A percentile compares a stretch with the other conserved stretches of the same genome.
phyloP scores from a whole-genome alignment of 2,113 vertebrate species.

The Promerops cafer region DNA sequence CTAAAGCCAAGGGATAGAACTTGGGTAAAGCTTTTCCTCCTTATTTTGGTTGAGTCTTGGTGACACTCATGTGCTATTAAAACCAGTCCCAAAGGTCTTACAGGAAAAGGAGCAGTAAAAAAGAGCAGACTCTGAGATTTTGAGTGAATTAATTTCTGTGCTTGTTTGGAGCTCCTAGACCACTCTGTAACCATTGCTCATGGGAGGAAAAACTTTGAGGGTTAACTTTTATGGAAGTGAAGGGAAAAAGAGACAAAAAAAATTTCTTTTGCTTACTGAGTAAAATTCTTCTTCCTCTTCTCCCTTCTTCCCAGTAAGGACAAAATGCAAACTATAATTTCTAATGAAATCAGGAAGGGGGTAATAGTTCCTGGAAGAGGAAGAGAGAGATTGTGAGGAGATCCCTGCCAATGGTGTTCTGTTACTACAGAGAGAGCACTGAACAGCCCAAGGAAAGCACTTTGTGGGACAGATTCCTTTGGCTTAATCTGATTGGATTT shows the following conservation, averaged over 20 bases:
- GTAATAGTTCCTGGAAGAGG: slow-evolving; percentile 65
- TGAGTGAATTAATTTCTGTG: background rate
- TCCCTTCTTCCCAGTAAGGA: background rate
- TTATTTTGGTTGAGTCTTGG: background rate
- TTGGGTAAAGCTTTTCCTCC: background rate
- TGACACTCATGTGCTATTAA: background rate
- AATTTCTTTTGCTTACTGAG: background rate
- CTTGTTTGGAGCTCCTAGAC: background rate
- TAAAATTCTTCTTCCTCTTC: slow-evolving; percentile 35
- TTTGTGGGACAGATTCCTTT: slow-evolving; percentile 47
- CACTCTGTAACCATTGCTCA: background rate
- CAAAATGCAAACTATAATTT: slow-evolving; percentile 56
- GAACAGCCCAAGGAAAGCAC: slow-evolving; percentile 47
- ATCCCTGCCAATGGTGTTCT: slow-evolving; percentile 48
- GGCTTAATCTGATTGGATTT: slow-evolving; percentile 30
- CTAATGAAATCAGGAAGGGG: slow-evolving; percentile 66
- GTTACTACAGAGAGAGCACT: slow-evolving; percentile 39
- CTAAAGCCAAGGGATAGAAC: background rate
- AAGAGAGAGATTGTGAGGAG: slow-evolving; percentile 47
- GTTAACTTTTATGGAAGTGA: background rate
- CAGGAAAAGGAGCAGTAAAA: background rate
- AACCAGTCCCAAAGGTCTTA: background rate
- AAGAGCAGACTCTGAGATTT: background rate
- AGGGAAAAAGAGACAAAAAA: background rate
- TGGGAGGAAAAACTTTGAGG: background rate